Percentiles rank a stretch among this genome's conserved stretches.
Conservation (phyloP, 2,888 invertebrate species). For the Deroplatys truncata region DNA sequence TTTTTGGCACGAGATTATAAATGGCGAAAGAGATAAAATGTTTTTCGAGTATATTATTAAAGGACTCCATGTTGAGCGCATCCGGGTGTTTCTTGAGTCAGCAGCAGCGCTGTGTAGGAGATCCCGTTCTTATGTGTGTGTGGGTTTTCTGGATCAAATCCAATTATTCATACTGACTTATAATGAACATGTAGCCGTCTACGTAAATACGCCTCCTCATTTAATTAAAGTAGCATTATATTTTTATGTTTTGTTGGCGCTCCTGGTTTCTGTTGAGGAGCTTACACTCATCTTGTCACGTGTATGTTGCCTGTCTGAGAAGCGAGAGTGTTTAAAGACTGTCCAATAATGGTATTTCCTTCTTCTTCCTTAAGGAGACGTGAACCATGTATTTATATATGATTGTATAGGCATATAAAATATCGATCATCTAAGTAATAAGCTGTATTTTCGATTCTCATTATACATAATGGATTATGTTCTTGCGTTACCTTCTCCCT, state of each 20-base stretch:
- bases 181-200: neutral
- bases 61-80: neutral
- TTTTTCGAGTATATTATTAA: neutral
- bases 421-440: too few relatives aligned
- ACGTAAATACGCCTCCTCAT: neutral
- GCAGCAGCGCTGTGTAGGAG: neutral
- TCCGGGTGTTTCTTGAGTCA: neutral
- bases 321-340: neutral
- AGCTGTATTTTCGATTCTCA: too few relatives aligned
- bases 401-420: too few relatives aligned
- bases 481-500: too few relatives aligned
- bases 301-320: neutral
- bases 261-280: neutral
- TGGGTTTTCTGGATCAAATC: neutral
- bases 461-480: too few relatives aligned
- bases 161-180: neutral
- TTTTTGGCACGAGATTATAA: neutral
- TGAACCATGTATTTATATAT: too few relatives aligned
- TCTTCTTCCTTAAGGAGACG: too few relatives aligned
- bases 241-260: neutral
- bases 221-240: neutral
- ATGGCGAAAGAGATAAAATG: neutral
- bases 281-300: neutral
- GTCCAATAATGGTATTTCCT: too few relatives aligned
- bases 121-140: neutral